Base-by-base conservation (phyloP, 2,113 vertebrate species). In the Acanthochromis polyacanthus region DNA sequence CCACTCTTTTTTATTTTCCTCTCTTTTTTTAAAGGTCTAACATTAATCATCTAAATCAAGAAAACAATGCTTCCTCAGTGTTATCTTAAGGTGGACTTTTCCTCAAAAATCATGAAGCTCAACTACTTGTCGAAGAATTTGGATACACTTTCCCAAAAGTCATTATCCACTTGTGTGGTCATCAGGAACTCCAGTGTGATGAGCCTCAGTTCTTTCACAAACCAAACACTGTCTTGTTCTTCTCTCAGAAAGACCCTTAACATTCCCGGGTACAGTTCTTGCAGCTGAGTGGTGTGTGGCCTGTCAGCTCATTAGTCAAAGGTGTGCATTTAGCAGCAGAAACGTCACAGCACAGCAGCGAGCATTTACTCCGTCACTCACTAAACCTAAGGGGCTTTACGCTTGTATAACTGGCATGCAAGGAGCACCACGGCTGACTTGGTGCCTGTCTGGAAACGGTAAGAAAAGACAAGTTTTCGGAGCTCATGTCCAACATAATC, bases 291-390 rank as follows among this genome's bases (percentile, higher is more conserved):
- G 86, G 30, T 66, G 10, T 80, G 68, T 72, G 75, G 81, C 81
- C 79, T 82, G 78, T 88, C 83, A 62, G 82, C 75, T 89, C 91
- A 85, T 88, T 83, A 90, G 69, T 93, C 88, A 91, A 90, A 89
- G 51, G 56, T 63, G 65, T 64, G 46, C 75, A 66, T 82, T 85
- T 55, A 74, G 72, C 71, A 17, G 69, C 67, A 76, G 80, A 40
- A 62, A 61, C 25, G 53, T 83, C 45, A 15, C 40, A n/a, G 63
- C 65, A 61, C 70, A 43, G 82, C 78, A 60, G 68, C 30, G n/a
- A 71, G 61, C 70, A 52, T 83, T 80, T 63, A 87, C 66, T 22
- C 30, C 81, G 70, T 81, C 85, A 68, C 59, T 87, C 81, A 80
- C 19, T 28, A 4, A 66, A 43, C 56, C 55, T 25, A 19, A 59